Percentiles rank a stretch among this genome's conserved stretches.
These are phyloP conservation scores for Pachycephus smyrnensis DNA, from an alignment of 2,888 invertebrate genomes.

Conservation along the genomic window DNA sequence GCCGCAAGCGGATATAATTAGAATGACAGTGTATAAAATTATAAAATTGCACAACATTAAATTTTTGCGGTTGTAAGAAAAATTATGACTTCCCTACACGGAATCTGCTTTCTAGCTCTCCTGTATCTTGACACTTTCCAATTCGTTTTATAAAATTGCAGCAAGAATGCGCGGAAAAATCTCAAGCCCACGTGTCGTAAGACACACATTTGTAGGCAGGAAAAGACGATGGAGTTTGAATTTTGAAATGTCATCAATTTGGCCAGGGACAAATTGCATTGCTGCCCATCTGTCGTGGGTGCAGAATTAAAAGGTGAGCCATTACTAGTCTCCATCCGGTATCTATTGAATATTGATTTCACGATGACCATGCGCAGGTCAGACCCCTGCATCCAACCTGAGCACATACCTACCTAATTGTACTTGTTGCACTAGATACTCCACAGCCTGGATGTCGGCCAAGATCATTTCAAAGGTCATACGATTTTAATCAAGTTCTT, in stretches of 20 bases:
- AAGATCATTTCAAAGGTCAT: neutral
- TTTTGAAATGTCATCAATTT: neutral
- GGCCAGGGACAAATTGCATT: neutral
- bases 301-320: neutral
- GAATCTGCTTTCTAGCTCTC: neutral
- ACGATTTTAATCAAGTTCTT: neutral
- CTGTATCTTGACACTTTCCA: neutral
- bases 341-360: neutral
- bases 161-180: neutral
- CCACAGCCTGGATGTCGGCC: neutral
- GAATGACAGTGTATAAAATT: neutral
- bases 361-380: neutral
- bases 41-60: neutral
- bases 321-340: neutral
- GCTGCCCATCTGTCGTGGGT: neutral
- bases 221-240: neutral
- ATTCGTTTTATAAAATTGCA: neutral
- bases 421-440: conserved; percentile 52
- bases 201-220: neutral
- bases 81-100: neutral
- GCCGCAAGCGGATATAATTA: neutral
- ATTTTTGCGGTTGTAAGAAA: neutral
- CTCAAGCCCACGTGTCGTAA: neutral
- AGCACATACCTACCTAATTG: conserved; percentile 44
- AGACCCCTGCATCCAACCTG: neutral